Conservation (phyloP, 2,113 vertebrate genomes). For the Gnathonemus longibarbis region DNA sequence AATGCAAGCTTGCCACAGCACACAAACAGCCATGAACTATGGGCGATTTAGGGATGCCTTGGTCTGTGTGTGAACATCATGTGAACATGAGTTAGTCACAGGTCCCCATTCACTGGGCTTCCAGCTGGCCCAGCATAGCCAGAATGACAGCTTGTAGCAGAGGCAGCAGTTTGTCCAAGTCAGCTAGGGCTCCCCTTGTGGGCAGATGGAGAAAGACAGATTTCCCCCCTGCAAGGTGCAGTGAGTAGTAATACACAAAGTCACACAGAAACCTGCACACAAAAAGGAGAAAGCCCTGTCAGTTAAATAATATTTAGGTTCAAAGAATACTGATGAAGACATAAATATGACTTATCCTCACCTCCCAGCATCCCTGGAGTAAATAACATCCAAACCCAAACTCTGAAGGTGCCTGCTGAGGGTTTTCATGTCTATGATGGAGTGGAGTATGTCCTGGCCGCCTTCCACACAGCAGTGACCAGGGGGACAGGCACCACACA, state of each 20-base stretch:
- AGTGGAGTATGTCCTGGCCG: constrained; percentile 66
- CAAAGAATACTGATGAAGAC: neutral
- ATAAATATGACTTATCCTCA: constrained; percentile 31
- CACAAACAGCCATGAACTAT: neutral
- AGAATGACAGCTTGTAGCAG: constrained; percentile 59
- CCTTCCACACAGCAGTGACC: constrained; percentile 58
- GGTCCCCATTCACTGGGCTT: neutral
- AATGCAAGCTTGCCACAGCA: neutral
- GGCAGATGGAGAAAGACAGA: constrained; percentile 70
- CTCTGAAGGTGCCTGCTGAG: constrained; percentile 51
- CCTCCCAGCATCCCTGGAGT: constrained; percentile 77
- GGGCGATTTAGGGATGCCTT: neutral
- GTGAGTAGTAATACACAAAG: constrained; percentile 69
- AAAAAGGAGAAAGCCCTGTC: neutral
- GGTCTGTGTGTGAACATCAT: neutral
- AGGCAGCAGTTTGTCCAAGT: constrained; percentile 57
- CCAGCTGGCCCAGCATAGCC: constrained; percentile 58
- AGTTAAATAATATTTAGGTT: neutral
- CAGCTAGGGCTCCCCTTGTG: constrained; percentile 43
- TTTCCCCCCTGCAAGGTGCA: constrained; percentile 55
- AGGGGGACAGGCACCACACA: constrained; percentile 60
- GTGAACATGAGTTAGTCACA: neutral
- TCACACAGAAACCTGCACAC: constrained; percentile 70
- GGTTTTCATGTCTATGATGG: constrained; percentile 61
- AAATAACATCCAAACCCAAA: constrained; percentile 52